Evolutionary conservation across 2,797 vertebrate genomes (phyloP), one percentile per base, ranked within the genome.

Genomic region (Tolypeutes matacus): DNA sequence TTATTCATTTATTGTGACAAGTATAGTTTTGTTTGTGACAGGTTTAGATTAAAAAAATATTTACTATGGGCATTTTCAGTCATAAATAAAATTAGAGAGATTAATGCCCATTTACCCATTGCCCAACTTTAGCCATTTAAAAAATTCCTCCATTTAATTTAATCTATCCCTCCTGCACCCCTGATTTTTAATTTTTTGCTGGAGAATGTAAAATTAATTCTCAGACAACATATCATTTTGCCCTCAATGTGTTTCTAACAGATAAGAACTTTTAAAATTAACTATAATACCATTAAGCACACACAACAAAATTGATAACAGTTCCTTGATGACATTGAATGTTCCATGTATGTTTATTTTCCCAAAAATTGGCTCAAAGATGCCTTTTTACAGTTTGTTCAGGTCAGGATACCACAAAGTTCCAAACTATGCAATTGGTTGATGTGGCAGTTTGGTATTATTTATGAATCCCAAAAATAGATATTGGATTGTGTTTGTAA

Each of bases 191-290:
- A 34, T 17, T 60, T 72, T 69, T 67, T 77, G 31, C 36, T 77
- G 21, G 23, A 67, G 10, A 92, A 58, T 77, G n/a, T 92, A 76
- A 92, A 92, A 92, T 15, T 67, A 34, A 67, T 67, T 85, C 31
- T 85, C 72, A 92, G 49, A 42, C 31, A 46, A 20, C 29, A 34
- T 27, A 46, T 67, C 2, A 42, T 58, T 77, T 92, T 51, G 65
- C 21, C 21, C n/a, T 7, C 56, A 62, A 82, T 72, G 15, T 67
- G 42, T 77, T 85, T 15, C 72, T 67, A 92, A 46, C 14, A 53
- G 58, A 58, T 25, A 75, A 84, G 36, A 23, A 46, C n/a, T 85
- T 72, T 29, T 36, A 84, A 31, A 80, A 67, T 34, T 36, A 82
- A 60, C 39, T 73, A 49, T 17, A 65, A 31, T 58, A 77, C 29